A percentile compares a stretch with the other conserved stretches of the same genome.
Evolutionary conservation across 2,888 invertebrate species (phyloP).

Genomic region (Caenorhabditis plicata): DNA sequence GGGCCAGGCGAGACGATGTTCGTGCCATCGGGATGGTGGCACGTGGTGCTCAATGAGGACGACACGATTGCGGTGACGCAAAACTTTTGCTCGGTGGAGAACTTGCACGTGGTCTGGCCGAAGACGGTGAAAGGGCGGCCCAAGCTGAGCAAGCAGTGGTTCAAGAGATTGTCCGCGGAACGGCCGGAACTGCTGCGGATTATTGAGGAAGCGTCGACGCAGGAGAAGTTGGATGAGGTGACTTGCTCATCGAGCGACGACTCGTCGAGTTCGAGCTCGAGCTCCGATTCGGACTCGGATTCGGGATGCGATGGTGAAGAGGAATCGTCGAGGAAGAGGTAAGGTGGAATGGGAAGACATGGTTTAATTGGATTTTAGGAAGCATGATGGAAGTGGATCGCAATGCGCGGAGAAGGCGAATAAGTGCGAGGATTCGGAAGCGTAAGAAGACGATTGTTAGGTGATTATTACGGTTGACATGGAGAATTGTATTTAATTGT

Average conservation of each 20-base stretch:
- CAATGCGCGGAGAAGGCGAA: too few relatives aligned
- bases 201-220: constrained; percentile 22
- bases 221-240: neutral
- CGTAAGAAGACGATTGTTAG: too few relatives aligned
- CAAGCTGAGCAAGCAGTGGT: constrained; percentile 90
- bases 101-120: constrained; percentile 80
- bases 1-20: constrained; percentile 62
- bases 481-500: too few relatives aligned
- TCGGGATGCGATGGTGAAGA: constrained; percentile 12
- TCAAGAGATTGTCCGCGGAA: constrained; percentile 27
- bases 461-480: too few relatives aligned
- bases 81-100: constrained; percentile 87
- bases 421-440: too few relatives aligned
- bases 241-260: constrained; percentile 33
- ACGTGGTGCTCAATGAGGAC: constrained; percentile 94
- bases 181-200: constrained; percentile 46
- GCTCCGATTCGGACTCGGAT: constrained; percentile 22
- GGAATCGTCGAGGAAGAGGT: too few relatives aligned
- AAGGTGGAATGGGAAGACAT: too few relatives aligned
- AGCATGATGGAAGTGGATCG: too few relatives aligned
- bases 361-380: too few relatives aligned
- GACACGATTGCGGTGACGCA: constrained; percentile 96
- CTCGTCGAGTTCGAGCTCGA: constrained; percentile 33
- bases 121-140: constrained; percentile 81
- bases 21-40: constrained; percentile 86